phyloP scores from a whole-genome alignment of 2,113 vertebrate species.

The Lontra canadensis region DNA sequence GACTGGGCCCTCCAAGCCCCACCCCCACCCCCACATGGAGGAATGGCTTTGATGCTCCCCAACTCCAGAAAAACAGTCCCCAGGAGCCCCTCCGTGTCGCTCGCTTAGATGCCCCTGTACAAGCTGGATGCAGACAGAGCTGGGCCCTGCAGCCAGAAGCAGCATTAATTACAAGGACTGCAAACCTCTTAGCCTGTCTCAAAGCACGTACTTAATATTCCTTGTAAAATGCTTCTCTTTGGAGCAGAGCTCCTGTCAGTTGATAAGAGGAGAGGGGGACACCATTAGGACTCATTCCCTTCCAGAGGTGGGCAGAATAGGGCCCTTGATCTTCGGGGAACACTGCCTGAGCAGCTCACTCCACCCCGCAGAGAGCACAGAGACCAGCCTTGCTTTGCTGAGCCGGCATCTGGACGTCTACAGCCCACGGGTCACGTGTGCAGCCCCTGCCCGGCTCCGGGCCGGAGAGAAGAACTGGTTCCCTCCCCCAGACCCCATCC shows the following conservation, averaged over 20 bases:
- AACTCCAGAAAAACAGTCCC: neutral
- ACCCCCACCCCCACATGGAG: neutral
- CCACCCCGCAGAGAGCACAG: neutral
- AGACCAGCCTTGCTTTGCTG: neutral
- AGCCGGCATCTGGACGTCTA: too few species aligned
- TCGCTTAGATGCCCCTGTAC: neutral
- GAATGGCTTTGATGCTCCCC: neutral
- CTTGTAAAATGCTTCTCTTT: neutral
- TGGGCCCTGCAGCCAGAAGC: neutral
- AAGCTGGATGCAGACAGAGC: neutral
- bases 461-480: neutral
- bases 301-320: neutral
- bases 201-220: neutral
- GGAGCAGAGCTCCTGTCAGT: neutral
- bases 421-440: neutral
- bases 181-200: neutral
- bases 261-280: neutral
- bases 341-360: neutral
- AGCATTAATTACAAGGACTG: neutral
- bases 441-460: neutral
- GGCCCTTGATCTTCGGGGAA: neutral
- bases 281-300: neutral
- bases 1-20: neutral
- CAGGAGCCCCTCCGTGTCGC: neutral
- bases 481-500: neutral